phyloP scores from a whole-genome alignment of 2,797 vertebrate species.

The Acridotheres tristis region DNA sequence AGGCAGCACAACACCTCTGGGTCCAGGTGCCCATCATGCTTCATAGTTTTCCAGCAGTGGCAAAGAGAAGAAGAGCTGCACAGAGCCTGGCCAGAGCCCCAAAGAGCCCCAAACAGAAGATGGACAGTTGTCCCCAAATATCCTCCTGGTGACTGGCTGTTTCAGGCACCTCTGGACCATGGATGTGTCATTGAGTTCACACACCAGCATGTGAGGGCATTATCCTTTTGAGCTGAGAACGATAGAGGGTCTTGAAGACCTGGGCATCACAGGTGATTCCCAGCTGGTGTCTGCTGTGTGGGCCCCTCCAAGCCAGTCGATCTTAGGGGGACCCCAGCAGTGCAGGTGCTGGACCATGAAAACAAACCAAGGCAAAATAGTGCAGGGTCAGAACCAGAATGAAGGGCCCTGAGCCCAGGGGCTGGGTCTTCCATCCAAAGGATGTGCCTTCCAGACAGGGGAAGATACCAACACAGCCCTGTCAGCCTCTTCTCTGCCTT shows the following conservation, averaged over 20 bases:
- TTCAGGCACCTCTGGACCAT: neutral
- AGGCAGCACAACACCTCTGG: accelerated
- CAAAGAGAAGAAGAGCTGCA: neutral
- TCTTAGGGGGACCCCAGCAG: accelerated
- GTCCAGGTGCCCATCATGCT: accelerated
- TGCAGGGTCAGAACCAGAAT: neutral
- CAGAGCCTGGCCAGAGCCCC: neutral
- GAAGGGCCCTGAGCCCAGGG: neutral
- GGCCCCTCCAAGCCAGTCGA: neutral
- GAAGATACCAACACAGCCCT: neutral
- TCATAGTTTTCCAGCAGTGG: accelerated
- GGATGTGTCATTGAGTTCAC: neutral
- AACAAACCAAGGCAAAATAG: neutral
- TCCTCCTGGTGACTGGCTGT: neutral
- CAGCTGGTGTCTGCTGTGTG: neutral
- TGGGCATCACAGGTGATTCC: accelerated
- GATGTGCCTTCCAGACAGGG: neutral
- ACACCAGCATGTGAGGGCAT: accelerated
- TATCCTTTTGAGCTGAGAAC: neutral
- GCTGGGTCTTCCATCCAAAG: neutral
- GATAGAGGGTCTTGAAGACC: neutral
- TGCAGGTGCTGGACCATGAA: neutral
- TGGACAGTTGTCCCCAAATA: accelerated
- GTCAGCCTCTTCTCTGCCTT: neutral
- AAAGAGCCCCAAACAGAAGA: neutral